Evolutionary conservation across 2,888 invertebrate species (phyloP), one percentile per base, ranked within the genome.

Genomic region (Coenonympha glycerion): DNA sequence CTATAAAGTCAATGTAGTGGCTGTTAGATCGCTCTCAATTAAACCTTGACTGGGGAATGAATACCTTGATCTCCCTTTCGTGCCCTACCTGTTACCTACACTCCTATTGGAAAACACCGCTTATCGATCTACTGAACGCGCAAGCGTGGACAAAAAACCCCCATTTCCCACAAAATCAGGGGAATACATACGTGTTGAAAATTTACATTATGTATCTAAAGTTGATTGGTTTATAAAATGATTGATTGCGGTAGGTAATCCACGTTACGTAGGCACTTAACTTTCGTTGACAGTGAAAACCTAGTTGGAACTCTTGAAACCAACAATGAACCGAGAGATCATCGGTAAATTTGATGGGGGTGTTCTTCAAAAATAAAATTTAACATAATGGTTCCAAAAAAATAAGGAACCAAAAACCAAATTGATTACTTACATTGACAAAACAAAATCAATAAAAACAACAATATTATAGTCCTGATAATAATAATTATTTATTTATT

Each of bases 91-190:
- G 58, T 55, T 58, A 57, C 41, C 56, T 49, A 48, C 49, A 33
- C 46, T 44, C 44, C 49, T 53, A 60, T 57, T 51, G 53, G 54
- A 56, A 55, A 55, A 46, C 47, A 55, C 53, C 47, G 55, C 48
- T 62, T 79, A 85, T 85, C 73, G 85, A 84, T 82, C 76, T 68
- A 54, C 52, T 49, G 57, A 59, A 58, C 82, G 84, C 85, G 85
- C 85, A 85, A 74, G 85, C 85, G 85, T 83, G 68, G 61, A 46
- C 42, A 31, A 4, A 26, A 26, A 39, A 47, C 44, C 34, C 41
- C 28, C 44, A 46, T 42, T 24, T 39, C 28, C 16, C 9, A 15
- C 9, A 24, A 39, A 39, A 28, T 2, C 2, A 49, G 36, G 3
- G 26, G 3, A 18, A 24, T 15, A 3, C 11, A 24, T 22, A 15